phyloP scores from a whole-genome alignment of 2,888 invertebrate species.

The Laspeyria flexula region DNA sequence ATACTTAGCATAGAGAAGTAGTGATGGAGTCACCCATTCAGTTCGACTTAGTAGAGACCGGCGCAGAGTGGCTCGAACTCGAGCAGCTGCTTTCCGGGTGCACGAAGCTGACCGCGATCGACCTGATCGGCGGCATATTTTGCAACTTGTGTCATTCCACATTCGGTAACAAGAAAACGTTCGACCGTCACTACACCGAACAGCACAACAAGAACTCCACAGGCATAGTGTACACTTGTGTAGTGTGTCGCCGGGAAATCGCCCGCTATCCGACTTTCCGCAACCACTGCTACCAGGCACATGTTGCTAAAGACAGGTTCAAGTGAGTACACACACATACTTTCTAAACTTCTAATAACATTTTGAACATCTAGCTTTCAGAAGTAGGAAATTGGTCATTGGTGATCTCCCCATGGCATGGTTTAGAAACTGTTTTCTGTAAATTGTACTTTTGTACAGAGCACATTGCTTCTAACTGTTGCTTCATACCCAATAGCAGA shows the following conservation, averaged over 20 bases:
- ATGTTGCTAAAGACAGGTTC: constrained; percentile 84
- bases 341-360: no score
- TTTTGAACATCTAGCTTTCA: no score
- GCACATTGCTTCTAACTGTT: no score
- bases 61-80: constrained; percentile 29
- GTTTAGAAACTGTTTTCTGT: no score
- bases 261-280: constrained; percentile 85
- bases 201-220: constrained; percentile 59
- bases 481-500: no score
- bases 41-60: constrained; percentile 18
- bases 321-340: constrained; percentile 66
- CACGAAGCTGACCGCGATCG: constrained; percentile 70
- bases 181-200: constrained; percentile 81
- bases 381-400: no score
- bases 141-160: constrained; percentile 84
- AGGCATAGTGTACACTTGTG: constrained; percentile 83
- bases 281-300: constrained; percentile 85
- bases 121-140: constrained; percentile 82
- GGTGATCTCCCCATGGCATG: no score
- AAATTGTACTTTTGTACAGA: no score
- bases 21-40: constrained; percentile 61
- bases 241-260: constrained; percentile 83
- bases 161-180: constrained; percentile 81
- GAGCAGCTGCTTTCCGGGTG: constrained; percentile 25
- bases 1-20: constrained; percentile 58